These are phyloP conservation scores for Eulimnadia texana DNA, from an alignment of 1,140 invertebrate genomes.

Conservation along the genomic window DNA sequence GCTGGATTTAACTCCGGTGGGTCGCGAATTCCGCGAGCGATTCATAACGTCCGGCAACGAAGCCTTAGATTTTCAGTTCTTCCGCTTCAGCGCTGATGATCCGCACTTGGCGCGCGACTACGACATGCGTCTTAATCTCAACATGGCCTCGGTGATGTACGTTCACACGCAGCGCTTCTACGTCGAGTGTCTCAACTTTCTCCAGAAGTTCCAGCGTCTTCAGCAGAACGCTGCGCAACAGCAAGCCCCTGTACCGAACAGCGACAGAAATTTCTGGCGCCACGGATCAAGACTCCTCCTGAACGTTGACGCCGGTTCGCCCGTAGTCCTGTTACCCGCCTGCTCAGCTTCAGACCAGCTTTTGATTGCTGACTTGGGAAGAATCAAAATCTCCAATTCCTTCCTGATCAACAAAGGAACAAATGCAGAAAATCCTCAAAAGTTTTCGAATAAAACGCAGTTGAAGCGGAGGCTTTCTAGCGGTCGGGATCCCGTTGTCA, in stretches of 20 bases:
- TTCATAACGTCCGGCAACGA: slow-evolving; percentile 69
- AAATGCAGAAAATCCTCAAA: not conserved
- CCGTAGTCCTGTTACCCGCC: slow-evolving; percentile 74
- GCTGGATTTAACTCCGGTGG: slow-evolving; percentile 58
- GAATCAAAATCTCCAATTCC: slow-evolving; percentile 60
- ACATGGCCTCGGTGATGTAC: slow-evolving; percentile 66
- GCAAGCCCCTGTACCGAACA: not conserved
- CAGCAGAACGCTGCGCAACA: slow-evolving; percentile 31
- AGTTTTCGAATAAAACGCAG: not conserved
- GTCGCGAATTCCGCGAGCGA: slow-evolving; percentile 61
- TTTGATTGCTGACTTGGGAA: slow-evolving; percentile 66
- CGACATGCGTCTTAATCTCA: slow-evolving; percentile 62
- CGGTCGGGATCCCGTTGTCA: not conserved
- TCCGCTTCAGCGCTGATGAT: slow-evolving; percentile 35
- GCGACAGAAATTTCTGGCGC: slow-evolving; percentile 11
- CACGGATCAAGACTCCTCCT: slow-evolving; percentile 40
- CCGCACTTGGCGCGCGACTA: slow-evolving; percentile 35
- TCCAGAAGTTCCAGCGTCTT: slow-evolving; percentile 68
- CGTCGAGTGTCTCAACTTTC: slow-evolving; percentile 70
- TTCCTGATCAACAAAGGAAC: slow-evolving; percentile 37
- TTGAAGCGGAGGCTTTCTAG: not conserved
- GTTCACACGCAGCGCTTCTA: slow-evolving; percentile 90
- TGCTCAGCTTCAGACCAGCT: slow-evolving; percentile 61
- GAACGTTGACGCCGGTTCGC: slow-evolving; percentile 57
- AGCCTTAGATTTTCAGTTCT: slow-evolving; percentile 59